Evolutionary conservation across 2,888 invertebrate species (phyloP).

Genomic region (Quadroppia sp.): DNA sequence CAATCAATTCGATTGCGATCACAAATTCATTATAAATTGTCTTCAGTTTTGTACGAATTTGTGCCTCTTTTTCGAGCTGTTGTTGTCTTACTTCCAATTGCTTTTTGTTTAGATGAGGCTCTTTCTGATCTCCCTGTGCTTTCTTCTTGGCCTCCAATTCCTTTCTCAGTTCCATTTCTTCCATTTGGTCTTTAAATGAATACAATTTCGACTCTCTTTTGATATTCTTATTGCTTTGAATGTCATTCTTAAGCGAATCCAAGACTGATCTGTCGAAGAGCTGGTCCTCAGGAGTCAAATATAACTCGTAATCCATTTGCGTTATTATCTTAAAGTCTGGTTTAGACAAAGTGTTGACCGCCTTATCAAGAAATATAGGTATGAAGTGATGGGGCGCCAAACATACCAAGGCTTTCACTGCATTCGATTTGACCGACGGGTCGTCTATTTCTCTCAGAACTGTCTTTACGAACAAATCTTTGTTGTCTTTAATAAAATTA

Average conservation of each 20-base stretch:
- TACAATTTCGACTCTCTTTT: slow-evolving; percentile 95
- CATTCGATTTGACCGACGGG: slow-evolving; percentile 62
- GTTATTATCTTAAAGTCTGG: slow-evolving; percentile 64
- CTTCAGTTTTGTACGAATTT: slow-evolving; percentile 66
- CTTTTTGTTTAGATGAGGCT: slow-evolving; percentile 68
- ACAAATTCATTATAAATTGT: slow-evolving; percentile 55
- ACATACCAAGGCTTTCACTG: slow-evolving; percentile 66
- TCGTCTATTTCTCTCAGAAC: slow-evolving; percentile 19
- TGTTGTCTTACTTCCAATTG: slow-evolving; percentile 85
- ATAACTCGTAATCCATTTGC: slow-evolving; percentile 73
- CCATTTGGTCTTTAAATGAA: slow-evolving; percentile 92
- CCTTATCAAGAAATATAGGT: slow-evolving; percentile 62
- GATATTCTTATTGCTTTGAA: slow-evolving; percentile 60
- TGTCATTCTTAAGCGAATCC: slow-evolving; percentile 60
- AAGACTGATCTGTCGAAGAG: slow-evolving; percentile 82
- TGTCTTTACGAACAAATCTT: not conserved
- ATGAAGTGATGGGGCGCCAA: slow-evolving; percentile 64
- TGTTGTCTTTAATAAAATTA: slow-evolving; percentile 32
- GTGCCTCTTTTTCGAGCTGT: slow-evolving; percentile 78
- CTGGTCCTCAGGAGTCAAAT: slow-evolving; percentile 78
- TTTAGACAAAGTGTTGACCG: slow-evolving; percentile 59
- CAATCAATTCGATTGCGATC: slow-evolving; percentile 51
- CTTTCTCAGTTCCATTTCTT: slow-evolving; percentile 83
- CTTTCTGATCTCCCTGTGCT: slow-evolving; percentile 56
- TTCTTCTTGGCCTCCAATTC: slow-evolving; percentile 83